Evolutionary conservation across 2,888 invertebrate genomes (phyloP).

Genomic region (Amblyjoppa fuscipennis): DNA sequence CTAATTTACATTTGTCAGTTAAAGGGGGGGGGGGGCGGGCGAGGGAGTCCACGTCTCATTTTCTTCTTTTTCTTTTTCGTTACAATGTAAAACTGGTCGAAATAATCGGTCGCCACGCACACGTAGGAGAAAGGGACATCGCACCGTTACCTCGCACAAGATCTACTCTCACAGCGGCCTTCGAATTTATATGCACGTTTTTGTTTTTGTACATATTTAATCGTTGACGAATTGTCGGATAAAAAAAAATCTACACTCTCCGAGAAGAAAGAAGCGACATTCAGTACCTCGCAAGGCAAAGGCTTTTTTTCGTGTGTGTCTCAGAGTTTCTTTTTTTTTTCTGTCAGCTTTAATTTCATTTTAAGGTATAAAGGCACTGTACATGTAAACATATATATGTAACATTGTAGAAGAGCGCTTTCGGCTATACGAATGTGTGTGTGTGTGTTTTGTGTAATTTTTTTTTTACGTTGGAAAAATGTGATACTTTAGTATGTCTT

Average conservation of each 20-base stretch:
- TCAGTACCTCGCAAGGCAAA: conserved; percentile 54
- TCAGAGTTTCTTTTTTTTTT: conserved; percentile 50
- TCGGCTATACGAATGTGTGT: conserved; percentile 71
- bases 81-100: conserved; percentile 78
- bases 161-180: conserved; percentile 6
- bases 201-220: neutral
- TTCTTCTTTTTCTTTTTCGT: conserved; percentile 65
- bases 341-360: conserved; percentile 54
- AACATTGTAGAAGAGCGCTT: conserved; percentile 75
- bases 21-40: neutral
- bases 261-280: conserved; percentile 57
- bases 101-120: conserved; percentile 63
- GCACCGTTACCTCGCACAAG: conserved; percentile 29
- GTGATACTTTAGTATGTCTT: conserved; percentile 60
- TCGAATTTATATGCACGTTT: conserved; percentile 30
- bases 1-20: conserved; percentile 61
- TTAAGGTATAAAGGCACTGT: conserved; percentile 84
- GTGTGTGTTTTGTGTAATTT: conserved; percentile 65
- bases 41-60: neutral
- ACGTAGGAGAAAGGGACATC: conserved; percentile 5
- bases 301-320: conserved; percentile 50
- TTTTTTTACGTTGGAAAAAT: conserved; percentile 71
- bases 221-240: conserved; percentile 2
- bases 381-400: conserved; percentile 80
- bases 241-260: conserved; percentile 36